Evolutionary conservation across 1,140 invertebrate genomes (phyloP), one percentile per base, ranked within the genome.

Genomic region (Gryon sp.): DNA sequence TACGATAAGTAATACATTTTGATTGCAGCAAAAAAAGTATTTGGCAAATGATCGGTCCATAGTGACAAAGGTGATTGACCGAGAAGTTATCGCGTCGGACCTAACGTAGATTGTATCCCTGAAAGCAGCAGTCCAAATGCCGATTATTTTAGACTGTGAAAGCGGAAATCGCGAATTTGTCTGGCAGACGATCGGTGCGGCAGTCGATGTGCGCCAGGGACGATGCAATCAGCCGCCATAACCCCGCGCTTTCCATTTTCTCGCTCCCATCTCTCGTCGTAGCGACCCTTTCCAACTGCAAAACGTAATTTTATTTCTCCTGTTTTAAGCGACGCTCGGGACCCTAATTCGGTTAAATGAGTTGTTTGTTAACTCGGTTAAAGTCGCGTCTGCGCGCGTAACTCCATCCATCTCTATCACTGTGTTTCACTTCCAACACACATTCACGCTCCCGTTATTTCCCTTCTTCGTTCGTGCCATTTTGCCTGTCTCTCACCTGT

Each of bases 321-420:
- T 81, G 85, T 86, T 88, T 88, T 84, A 86, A 85, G 84, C 82
- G 82, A 82, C 81, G 82, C 80, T 83, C 80, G 76, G 79, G 74
- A 82, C 82, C 81, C 81, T 87, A 89, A 89, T 87, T 87, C 85
- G 76, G 84, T 88, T 89, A 88, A 89, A 87, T 83, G 86, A 89
- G 87, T 88, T 88, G 85, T 88, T 87, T 85, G 84, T 80, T 89
- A 88, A 89, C 84, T 85, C 76, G 79, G 83, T 89, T 89, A 88
- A 86, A 85, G 82, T 82, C 79, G 81, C 78, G 83, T 60, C 79
- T 75, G 80, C 72, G 78, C 66, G 43, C n/a, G n/a, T n/a, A 46
- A 24, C 36, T 32, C 53, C 48, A 69, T 50, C 30, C 45, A 30
- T 72, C 55, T 69, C 60, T 45, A 34, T 38, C 40, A 12, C 60